These are phyloP conservation scores for Athene noctua DNA, from an alignment of 2,113 vertebrate species.

Conservation along the genomic window DNA sequence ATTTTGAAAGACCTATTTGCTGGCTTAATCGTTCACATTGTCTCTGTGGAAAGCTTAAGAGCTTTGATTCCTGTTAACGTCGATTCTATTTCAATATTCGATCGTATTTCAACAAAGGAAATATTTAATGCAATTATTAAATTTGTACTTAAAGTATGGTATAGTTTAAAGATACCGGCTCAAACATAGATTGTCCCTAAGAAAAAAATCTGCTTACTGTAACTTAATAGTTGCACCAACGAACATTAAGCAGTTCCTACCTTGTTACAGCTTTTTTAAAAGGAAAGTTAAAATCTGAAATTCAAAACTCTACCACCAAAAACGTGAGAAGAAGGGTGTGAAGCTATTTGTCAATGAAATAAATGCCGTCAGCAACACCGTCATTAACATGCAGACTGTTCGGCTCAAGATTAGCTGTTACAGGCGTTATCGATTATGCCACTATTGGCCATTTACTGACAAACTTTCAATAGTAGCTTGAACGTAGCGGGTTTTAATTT, in stretches of 20 bases:
- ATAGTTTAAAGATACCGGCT: conserved; percentile 9
- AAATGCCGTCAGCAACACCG: not conserved
- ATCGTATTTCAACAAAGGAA: not conserved
- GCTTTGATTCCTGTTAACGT: not conserved
- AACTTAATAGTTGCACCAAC: not conserved
- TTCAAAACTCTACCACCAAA: not conserved
- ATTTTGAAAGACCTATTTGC: not conserved
- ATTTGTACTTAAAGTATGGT: not conserved
- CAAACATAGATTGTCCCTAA: conserved; percentile 4
- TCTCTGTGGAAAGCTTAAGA: not conserved
- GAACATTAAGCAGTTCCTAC: not conserved
- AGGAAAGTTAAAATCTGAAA: conserved; percentile 5
- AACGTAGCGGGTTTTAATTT: not conserved
- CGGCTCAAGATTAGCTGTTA: not conserved
- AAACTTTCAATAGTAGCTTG: not conserved
- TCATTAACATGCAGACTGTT: not conserved
- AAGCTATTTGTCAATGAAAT: conserved; percentile 15
- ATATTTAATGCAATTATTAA: not conserved
- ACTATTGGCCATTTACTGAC: not conserved
- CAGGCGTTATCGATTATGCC: not conserved
- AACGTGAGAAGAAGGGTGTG: not conserved
- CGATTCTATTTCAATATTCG: not conserved
- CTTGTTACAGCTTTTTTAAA: not conserved
- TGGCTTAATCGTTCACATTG: not conserved
- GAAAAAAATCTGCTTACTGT: not conserved